phyloP scores from a whole-genome alignment of 2,797 vertebrate genomes.

The Molothrus ater region DNA sequence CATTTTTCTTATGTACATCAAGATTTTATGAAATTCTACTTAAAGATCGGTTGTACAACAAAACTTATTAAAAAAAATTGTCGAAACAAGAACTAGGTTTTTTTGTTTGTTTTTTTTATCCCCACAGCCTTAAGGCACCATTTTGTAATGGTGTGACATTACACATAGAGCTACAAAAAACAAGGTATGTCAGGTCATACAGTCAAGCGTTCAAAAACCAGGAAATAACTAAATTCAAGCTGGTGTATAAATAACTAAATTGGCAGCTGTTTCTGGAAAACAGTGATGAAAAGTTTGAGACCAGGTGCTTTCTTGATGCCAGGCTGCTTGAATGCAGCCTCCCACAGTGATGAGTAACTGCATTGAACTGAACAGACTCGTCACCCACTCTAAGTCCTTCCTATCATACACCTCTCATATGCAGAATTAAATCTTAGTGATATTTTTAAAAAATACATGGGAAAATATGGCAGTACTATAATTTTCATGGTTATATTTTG shows the following conservation, averaged over 20 bases:
- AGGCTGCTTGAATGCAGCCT: not conserved
- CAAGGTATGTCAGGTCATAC: no score
- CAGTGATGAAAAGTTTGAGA: not conserved
- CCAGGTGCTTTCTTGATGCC: not conserved
- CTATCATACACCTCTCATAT: not conserved
- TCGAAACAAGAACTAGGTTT: not conserved
- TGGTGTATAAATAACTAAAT: not conserved
- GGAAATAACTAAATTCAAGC: not conserved
- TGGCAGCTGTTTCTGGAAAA: not conserved
- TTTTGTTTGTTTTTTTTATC: not conserved
- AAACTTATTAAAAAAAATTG: not conserved
- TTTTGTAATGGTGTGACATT: not conserved
- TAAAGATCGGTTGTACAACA: not conserved
- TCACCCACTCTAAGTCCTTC: not conserved
- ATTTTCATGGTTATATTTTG: not conserved
- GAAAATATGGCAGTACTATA: not conserved
- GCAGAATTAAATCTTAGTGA: not conserved
- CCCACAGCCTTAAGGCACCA: not conserved
- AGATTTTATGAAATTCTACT: not conserved
- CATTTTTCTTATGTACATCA: not conserved
- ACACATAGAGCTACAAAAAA: not conserved
- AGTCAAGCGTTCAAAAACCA: not conserved
- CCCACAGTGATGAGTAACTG: not conserved
- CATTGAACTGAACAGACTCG: not conserved
- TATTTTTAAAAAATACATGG: not conserved